phyloP scores from a whole-genome alignment of 2,797 vertebrate species.

The Syncerus caffer region DNA sequence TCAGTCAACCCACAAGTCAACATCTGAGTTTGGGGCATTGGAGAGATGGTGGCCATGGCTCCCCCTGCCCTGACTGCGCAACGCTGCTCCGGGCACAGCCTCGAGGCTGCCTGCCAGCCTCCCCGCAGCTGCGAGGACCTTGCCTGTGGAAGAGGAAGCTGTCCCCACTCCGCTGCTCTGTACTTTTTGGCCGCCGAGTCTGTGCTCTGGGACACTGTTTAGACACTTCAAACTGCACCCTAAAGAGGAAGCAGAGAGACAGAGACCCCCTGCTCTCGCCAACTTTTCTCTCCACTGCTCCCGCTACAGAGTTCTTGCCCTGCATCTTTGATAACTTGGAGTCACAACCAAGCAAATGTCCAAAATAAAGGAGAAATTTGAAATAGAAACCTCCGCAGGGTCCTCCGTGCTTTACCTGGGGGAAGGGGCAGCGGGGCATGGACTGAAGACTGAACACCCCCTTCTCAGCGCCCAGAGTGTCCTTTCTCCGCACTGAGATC shows the following conservation, averaged over 20 bases:
- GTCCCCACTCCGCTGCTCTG: not conserved
- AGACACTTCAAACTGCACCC: slow-evolving; percentile 5
- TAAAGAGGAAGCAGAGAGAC: not conserved
- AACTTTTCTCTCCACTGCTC: not conserved
- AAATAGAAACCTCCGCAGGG: slow-evolving; percentile 71
- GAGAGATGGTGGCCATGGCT: not conserved
- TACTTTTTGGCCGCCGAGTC: not conserved
- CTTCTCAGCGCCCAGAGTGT: not conserved
- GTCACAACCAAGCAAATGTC: slow-evolving; percentile 74
- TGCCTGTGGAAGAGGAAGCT: not conserved
- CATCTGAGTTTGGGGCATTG: not conserved
- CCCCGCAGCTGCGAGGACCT: not conserved
- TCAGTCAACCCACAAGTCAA: not conserved
- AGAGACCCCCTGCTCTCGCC: not conserved
- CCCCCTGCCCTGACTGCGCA: not conserved
- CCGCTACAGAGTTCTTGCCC: slow-evolving; percentile 61
- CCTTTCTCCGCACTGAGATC: not conserved
- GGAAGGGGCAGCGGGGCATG: not conserved
- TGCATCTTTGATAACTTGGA: slow-evolving; percentile 76
- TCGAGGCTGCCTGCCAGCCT: not conserved
- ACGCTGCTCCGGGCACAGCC: not conserved
- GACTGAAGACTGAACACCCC: not conserved
- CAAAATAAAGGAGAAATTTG: slow-evolving; percentile 83
- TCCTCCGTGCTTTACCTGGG: slow-evolving; percentile 43
- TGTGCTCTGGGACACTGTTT: not conserved